phyloP scores from a whole-genome alignment of 2,797 vertebrate species.

The Megalops cyprinoides region DNA sequence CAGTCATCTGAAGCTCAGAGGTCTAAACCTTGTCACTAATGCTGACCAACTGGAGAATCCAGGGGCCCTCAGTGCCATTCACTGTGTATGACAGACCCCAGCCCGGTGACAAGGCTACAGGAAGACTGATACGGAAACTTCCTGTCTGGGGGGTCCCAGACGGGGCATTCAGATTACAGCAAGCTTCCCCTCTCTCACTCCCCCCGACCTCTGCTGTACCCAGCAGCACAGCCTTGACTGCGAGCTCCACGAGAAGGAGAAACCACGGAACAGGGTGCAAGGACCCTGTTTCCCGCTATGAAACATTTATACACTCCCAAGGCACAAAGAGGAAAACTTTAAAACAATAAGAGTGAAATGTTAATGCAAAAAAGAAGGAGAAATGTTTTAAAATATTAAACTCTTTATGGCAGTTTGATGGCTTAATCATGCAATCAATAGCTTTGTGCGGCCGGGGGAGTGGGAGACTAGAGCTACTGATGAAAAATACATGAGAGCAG shows the following conservation, averaged over 20 bases:
- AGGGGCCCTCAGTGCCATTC: not conserved
- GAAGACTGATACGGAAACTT: not conserved
- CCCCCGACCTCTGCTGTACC: not conserved
- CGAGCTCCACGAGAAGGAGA: not conserved
- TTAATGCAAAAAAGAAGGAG: constrained; percentile 46
- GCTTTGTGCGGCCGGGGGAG: constrained; percentile 64
- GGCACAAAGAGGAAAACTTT: constrained; percentile 47
- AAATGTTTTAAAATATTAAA: constrained; percentile 78
- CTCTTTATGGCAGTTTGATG: constrained; percentile 83
- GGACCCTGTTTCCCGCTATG: not conserved
- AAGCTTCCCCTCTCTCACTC: not conserved
- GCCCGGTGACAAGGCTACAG: not conserved
- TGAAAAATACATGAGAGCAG: constrained; percentile 84
- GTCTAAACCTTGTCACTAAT: no score
- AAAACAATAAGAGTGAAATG: constrained; percentile 44
- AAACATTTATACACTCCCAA: constrained; percentile 57
- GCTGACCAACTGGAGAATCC: not conserved
- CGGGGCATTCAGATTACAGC: not conserved
- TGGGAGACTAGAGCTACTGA: constrained; percentile 60
- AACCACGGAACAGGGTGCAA: not conserved
- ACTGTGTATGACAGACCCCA: not conserved
- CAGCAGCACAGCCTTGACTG: not conserved
- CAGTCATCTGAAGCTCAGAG: no score
- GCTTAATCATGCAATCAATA: constrained; percentile 86
- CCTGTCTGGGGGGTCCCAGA: not conserved